Evolutionary conservation across 1,140 invertebrate genomes (phyloP).

Genomic region (Pemphigus obesinymphae): DNA sequence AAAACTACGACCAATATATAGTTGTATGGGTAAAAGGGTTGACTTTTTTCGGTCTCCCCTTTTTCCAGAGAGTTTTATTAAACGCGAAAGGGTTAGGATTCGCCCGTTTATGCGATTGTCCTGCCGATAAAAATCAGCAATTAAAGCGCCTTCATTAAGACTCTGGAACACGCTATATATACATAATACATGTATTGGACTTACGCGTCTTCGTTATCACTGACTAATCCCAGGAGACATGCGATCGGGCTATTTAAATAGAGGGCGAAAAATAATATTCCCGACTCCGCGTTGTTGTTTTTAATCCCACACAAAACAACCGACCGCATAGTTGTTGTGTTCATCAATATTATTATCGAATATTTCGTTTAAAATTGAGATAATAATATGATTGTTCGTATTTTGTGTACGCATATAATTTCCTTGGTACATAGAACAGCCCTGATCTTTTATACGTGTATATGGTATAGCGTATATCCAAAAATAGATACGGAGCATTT

Average conservation of each 20-base stretch:
- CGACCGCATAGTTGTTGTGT: no score
- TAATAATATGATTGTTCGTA: no score
- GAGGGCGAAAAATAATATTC: neutral
- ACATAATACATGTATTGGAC: neutral
- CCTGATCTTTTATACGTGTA: no score
- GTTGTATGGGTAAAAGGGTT: conserved; percentile 1
- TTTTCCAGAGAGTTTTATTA: neutral
- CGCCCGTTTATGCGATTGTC: neutral
- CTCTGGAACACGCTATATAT: neutral
- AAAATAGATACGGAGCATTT: no score
- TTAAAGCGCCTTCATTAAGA: conserved; percentile 34
- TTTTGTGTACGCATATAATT: no score
- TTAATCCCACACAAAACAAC: no score
- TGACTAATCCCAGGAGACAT: conserved; percentile 22
- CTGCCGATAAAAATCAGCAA: conserved; percentile 32
- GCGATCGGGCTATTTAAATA: conserved; percentile 16
- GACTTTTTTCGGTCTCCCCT: neutral
- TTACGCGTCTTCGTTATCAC: neutral
- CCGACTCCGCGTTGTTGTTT: neutral
- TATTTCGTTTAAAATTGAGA: no score
- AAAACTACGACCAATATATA: neutral
- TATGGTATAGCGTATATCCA: no score
- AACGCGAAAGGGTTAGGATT: conserved; percentile 21
- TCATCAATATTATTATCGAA: no score
- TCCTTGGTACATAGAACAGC: no score